phyloP scores from a whole-genome alignment of 2,113 vertebrate species.

The Montifringilla adamsi region DNA sequence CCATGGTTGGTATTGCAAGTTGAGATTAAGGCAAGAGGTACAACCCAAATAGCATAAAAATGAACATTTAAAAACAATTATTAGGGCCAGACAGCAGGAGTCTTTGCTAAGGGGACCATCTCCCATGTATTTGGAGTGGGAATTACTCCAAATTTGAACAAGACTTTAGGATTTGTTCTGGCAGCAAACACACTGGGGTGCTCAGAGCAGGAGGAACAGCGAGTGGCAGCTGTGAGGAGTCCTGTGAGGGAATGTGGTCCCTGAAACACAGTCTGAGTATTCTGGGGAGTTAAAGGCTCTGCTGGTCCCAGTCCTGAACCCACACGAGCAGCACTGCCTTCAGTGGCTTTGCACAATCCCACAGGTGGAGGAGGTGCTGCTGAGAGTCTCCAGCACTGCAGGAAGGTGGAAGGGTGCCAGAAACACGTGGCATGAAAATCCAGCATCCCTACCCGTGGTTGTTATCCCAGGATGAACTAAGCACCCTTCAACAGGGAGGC shows the following conservation, averaged over 20 bases:
- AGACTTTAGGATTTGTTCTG: neutral
- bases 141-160: neutral
- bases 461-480: neutral
- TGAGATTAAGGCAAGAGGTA: neutral
- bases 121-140: neutral
- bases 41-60: neutral
- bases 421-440: neutral
- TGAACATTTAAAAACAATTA: neutral
- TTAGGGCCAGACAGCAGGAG: neutral
- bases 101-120: neutral
- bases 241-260: neutral
- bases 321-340: neutral
- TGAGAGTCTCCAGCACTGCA: rapidly evolving
- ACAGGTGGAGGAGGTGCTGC: neutral
- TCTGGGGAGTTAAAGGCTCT: neutral
- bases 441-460: neutral
- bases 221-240: neutral
- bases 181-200: neutral
- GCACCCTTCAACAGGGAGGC: neutral
- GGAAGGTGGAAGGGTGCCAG: neutral
- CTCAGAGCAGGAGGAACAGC: neutral
- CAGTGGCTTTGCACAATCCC: neutral
- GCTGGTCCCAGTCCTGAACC: neutral
- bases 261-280: neutral
- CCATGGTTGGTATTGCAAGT: neutral